Conservation (phyloP, 1,140 invertebrate species). For the Polyergus mexicanus region DNA sequence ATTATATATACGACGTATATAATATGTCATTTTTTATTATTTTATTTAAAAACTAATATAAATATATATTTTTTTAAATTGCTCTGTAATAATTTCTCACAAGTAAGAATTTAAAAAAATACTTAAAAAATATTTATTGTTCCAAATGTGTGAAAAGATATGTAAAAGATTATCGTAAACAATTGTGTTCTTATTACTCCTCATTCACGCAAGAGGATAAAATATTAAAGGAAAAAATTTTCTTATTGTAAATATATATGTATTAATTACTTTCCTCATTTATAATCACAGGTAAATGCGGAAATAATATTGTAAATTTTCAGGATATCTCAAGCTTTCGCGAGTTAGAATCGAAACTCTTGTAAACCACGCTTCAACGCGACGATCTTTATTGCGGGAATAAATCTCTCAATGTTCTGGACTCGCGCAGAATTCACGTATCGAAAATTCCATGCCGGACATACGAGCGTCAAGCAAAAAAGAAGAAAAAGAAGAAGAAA, state of each 20-base stretch:
- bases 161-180: background rate
- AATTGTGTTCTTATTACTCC: background rate
- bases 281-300: slow-evolving; percentile 47
- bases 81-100: background rate
- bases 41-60: too few species aligned
- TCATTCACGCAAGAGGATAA: background rate
- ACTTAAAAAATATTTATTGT: background rate
- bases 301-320: slow-evolving; percentile 12
- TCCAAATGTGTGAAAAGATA: background rate
- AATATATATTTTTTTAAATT: background rate
- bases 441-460: slow-evolving; percentile 64
- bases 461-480: background rate
- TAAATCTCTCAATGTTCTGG: slow-evolving; percentile 62
- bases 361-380: slow-evolving; percentile 55
- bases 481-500: background rate
- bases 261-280: slow-evolving; percentile 44
- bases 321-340: background rate
- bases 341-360: slow-evolving; percentile 12
- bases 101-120: background rate
- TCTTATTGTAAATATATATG: background rate
- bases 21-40: background rate
- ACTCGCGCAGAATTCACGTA: slow-evolving; percentile 70
- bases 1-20: background rate
- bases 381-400: slow-evolving; percentile 60
- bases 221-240: background rate